These are phyloP conservation scores for Tenthredo scrophulariae DNA, from an alignment of 2,888 invertebrate species.

Conservation along the genomic window DNA sequence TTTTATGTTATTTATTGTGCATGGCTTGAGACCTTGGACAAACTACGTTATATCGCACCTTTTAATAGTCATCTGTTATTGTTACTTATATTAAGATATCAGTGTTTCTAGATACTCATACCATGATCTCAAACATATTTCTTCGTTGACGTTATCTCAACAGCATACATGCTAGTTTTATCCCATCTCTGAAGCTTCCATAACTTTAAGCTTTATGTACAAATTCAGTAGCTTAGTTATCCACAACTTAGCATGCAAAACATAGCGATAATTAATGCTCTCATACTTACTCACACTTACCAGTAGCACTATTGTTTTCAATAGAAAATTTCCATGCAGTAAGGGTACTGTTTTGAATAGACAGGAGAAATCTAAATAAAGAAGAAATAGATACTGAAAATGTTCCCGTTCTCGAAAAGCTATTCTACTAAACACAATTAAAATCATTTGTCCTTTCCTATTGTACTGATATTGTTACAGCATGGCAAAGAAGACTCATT, in stretches of 20 bases:
- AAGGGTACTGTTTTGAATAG: not conserved
- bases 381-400: conserved; percentile 9
- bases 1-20: not conserved
- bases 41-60: not conserved
- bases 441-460: not conserved
- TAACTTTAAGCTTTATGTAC: not conserved
- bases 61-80: not conserved
- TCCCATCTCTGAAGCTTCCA: not conserved
- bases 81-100: not conserved
- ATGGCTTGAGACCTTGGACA: not conserved
- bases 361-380: not conserved
- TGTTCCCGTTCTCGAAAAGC: not conserved
- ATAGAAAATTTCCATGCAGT: not conserved
- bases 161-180: not conserved
- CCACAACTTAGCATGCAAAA: not conserved
- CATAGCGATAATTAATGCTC: not conserved
- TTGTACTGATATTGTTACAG: not conserved
- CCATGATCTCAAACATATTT: not conserved
- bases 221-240: not conserved
- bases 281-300: no score
- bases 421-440: conserved; percentile 1
- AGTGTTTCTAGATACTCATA: not conserved
- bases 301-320: not conserved
- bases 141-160: not conserved
- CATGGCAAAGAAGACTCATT: not conserved